Percentiles rank a stretch among this genome's conserved stretches.
These are phyloP conservation scores for Aphidoletes aphidimyza DNA, from an alignment of 2,888 invertebrate genomes.

Conservation along the genomic window DNA sequence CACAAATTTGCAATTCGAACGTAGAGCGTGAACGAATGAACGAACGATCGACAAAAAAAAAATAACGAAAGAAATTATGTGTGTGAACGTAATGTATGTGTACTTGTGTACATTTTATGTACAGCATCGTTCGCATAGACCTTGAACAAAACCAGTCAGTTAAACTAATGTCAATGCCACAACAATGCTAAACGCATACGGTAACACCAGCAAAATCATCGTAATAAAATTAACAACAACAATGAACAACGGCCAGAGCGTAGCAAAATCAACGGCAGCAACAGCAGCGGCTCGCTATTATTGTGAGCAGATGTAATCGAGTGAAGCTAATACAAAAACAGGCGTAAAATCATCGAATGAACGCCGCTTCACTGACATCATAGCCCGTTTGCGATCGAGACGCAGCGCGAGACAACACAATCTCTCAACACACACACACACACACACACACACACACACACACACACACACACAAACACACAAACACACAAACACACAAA, in stretches of 20 bases:
- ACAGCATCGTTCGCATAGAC: slow-evolving; percentile 59
- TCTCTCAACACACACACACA: not conserved
- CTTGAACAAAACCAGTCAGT: slow-evolving; percentile 65
- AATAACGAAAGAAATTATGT: too few species aligned
- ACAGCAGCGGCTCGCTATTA: not conserved
- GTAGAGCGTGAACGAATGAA: too few species aligned
- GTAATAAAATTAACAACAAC: slow-evolving; percentile 45
- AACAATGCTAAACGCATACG: slow-evolving; percentile 54
- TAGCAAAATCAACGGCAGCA: not conserved
- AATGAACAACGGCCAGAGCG: too few species aligned
- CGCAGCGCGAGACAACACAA: not conserved
- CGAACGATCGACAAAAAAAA: too few species aligned
- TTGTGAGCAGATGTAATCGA: slow-evolving; percentile 11
- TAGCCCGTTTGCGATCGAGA: not conserved
- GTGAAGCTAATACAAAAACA: slow-evolving; percentile 12
- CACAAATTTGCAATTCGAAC: not conserved
- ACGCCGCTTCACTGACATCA: slow-evolving; percentile 6
- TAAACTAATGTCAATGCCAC: slow-evolving; percentile 67
- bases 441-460: not conserved
- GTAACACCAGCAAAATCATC: not conserved
- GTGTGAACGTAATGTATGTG: not conserved
- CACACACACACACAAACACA: not conserved
- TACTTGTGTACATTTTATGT: slow-evolving; percentile 58
- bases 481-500: not conserved
- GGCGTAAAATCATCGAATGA: slow-evolving; percentile 17